These are phyloP conservation scores for Heliconius ethilla DNA, from an alignment of 2,888 invertebrate species.

Conservation along the genomic window DNA sequence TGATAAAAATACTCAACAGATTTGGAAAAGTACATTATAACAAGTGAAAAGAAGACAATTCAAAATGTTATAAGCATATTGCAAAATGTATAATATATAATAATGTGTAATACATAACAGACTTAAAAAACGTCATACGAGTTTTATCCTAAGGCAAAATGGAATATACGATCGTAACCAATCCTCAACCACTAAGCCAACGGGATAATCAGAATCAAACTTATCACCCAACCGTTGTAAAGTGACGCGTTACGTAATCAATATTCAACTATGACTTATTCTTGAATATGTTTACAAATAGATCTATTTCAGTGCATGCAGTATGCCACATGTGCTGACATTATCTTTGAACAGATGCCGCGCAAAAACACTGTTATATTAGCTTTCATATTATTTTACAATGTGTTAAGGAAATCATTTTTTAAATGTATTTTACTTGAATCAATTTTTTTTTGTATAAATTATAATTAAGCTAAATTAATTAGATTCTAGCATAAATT, in stretches of 20 bases:
- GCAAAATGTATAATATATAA: too few species aligned
- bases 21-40: too few species aligned
- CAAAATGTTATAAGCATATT: too few species aligned
- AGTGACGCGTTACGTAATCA: not conserved
- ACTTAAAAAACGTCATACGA: too few species aligned
- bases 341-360: constrained; percentile 14
- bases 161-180: not conserved
- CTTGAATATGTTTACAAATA: constrained; percentile 15
- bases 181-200: not conserved
- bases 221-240: not conserved
- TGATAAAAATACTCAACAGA: too few species aligned
- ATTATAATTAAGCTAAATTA: not conserved
- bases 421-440: not conserved
- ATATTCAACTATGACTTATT: not conserved
- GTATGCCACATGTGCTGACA: constrained; percentile 14
- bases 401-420: not conserved
- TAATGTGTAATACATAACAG: too few species aligned
- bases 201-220: not conserved
- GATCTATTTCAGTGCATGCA: not conserved
- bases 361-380: constrained; percentile 6
- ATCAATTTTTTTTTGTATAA: not conserved
- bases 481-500: not conserved
- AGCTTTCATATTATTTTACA: constrained; percentile 1
- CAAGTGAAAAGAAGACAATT: too few species aligned
- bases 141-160: not conserved